Base-by-base conservation (phyloP, 2,113 vertebrate genomes). In the Gymnogyps californianus region DNA sequence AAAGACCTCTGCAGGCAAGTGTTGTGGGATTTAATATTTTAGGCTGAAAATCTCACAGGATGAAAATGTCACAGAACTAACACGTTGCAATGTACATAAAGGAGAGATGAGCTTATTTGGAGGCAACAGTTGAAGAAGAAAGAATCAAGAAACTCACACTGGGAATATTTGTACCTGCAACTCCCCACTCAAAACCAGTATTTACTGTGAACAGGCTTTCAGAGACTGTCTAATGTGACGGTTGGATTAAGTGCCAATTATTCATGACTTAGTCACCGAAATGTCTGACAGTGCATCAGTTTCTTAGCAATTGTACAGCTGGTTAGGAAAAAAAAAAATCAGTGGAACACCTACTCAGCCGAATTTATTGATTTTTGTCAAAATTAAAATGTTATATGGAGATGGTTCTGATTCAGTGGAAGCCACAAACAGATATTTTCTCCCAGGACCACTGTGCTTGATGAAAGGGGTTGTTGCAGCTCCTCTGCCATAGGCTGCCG, bases 301-400 rank as follows among this genome's bases (percentile, higher is more conserved):
- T 97, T 86, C 87, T 91, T 90, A 96, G 84, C 93, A 93, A 62
- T 96, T 78, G 91, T 96, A 80, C 83, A 90, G 76, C 83, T 94
- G 96, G 90, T 95, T 83, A 90, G 90, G 9, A 51, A 55, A 58
- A 83, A 78, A 94, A 95, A 87, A 52, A 76, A 96, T 95, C 90
- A 96, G 94, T 96, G 92, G 28, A 94, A 93, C 96, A 95, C 92
- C 95, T 90, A 92, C 90, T 93, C 87, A 86, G 67, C 83, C 86
- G 93, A 91, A 83, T 62, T 75, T 76, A 93, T 94, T 96, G 96
- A 94, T 82, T 89, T 96, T 76, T 95, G 65, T 85, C 74, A 90
- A 96, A 90, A 80, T 66, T 8, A 58, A 83, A 91, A 94, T 61
- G 93, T 74, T 95, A 55, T 69, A 62, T 25, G 26, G 78, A 57